phyloP scores from a whole-genome alignment of 2,113 vertebrate genomes.

The Bubalus kerabau region DNA sequence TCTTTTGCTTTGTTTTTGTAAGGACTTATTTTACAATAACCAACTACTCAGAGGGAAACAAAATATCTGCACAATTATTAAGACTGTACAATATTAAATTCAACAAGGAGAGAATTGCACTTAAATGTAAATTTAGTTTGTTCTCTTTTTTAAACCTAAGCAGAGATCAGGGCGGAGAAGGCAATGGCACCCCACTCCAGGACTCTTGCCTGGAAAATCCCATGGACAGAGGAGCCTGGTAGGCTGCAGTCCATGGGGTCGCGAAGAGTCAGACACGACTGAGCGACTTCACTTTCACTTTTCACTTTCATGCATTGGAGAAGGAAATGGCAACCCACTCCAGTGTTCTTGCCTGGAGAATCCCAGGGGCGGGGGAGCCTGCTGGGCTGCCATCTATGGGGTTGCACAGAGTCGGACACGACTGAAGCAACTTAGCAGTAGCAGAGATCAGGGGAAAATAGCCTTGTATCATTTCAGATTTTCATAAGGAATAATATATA shows the following conservation, averaged over 20 bases:
- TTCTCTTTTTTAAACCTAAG: background rate
- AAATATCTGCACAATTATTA: background rate
- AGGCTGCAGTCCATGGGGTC: too few relatives aligned
- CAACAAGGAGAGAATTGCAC: background rate
- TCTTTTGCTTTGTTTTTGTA: background rate
- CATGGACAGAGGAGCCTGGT: too few relatives aligned
- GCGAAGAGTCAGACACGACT: too few relatives aligned
- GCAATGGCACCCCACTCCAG: too few relatives aligned
- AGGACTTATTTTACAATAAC: conserved; percentile 24
- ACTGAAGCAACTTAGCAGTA: background rate
- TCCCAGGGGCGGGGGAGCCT: too few relatives aligned
- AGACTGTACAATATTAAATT: background rate
- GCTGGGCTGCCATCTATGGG: too few relatives aligned
- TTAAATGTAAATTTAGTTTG: background rate
- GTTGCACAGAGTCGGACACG: too few relatives aligned
- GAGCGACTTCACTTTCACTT: too few relatives aligned
- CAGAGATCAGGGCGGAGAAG: background rate
- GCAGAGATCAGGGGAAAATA: background rate
- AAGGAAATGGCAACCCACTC: too few relatives aligned
- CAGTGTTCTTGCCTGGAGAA: too few relatives aligned
- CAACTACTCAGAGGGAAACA: background rate
- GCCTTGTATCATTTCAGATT: background rate
- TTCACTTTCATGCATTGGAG: too few relatives aligned
- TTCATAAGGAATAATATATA: background rate
- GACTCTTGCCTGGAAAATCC: too few relatives aligned